Base-by-base conservation (phyloP, 2,888 invertebrate species). In the Drepana falcataria region DNA sequence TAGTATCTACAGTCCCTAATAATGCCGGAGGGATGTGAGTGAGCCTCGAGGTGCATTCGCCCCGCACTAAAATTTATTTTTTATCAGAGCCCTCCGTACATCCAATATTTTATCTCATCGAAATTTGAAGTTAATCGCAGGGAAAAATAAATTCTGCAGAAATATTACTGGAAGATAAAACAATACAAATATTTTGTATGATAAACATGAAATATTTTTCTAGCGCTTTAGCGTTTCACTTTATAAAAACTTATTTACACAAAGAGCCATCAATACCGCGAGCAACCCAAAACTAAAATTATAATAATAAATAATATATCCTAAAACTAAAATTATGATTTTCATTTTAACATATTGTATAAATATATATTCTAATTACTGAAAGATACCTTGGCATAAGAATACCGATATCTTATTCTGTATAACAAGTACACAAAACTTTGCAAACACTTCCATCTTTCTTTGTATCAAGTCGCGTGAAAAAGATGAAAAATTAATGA, bases 1-100 rank as follows among this genome's bases (percentile, higher is more conserved):
- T 79, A 80, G 80, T 86, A 86, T 86, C 85, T 87, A 81, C 83
- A 83, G 75, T 79, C 81, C 79, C 85, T 83, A 83, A 84, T 84
- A 80, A 75, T 75, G 83, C 81, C 79, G 68, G 74, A 69, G 85
- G 83, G 77, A 76, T 65, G 68, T 65, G 69, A 67, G 65, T 34
- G 40, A 33, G 63, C 61, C 71, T 75, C 71, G 68, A 71, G 66
- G 63, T 79, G 76, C 79, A 75, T 76, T 69, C 71, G 73, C 79
- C 75, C 66, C 66, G 64, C 62, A 62, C 61, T 59, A 59, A 71
- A 68, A 68, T 64, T 69, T 65, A 68, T 79, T 75, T 78, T 78
- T 77, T 73, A 73, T 67, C 66, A 68, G 73, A 73, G 69, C 60
- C 61, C 64, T 69, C 63, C 58, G 61, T 62, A 59, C 62, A 64